Evolutionary conservation across 2,113 vertebrate genomes (phyloP), one percentile per base, ranked within the genome.

Genomic region (Jaculus jaculus): DNA sequence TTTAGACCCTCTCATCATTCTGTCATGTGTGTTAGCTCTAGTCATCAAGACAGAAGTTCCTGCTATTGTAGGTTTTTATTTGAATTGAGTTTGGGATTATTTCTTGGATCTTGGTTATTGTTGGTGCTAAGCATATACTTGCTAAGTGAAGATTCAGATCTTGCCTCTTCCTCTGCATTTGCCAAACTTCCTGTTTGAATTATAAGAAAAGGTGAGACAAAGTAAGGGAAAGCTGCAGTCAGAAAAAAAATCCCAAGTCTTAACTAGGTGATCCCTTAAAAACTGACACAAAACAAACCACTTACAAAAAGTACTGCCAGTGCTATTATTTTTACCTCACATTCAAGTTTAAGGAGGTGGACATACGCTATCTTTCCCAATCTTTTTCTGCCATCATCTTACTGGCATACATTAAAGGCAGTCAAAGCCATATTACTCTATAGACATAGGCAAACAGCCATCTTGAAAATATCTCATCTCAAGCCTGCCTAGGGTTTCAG

Each of bases 1-100:
- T 47, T 74, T 18, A 17, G 81, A 30, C 54, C 37, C 5, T 83
- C 61, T 86, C 20, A 58, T 60, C 30, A 73, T 80, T 86, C 66
- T 93, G n/a, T 69, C 28, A 60, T 15, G 24, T 37, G 47, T 34
- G 16, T 75, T 5, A 88, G 28, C 21, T 32, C 51, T 16, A 71
- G 1, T 66, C 13, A 84, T 60, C 47, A 58, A 73, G 86, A 75
- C 69, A n/a, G 12, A 87, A 73, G 17, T 85, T 71, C 21, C 47
- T 66, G 72, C 54, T 54, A 72, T 4, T 30, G 24, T 0, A 71
- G n/a, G 58, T 13, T 71, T 91, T 85, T 75, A 72, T 81, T 63
- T 85, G 30, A 85, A 82, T 23, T 65, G 66, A 83, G 81, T 87
- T 91, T 63, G 87, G 13, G 75, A 51, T 63, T 78, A 37, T 93